Conservation (phyloP, 53 echinoderm and acorn worm species). For the Holothuria scabra region DNA sequence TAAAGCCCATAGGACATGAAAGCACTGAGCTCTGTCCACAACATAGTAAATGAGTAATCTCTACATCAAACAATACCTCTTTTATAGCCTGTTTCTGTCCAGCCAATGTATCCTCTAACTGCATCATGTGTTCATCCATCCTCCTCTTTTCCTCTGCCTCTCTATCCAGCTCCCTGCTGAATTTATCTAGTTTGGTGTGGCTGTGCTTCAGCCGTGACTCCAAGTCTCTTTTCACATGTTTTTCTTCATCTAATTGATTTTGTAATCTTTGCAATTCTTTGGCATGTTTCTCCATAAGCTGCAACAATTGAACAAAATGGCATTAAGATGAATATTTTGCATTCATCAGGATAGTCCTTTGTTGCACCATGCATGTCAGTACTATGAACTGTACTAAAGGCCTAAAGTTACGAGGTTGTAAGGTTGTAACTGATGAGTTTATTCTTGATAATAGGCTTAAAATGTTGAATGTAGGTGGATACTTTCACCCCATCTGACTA, state of each 20-base stretch:
- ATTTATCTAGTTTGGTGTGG: conserved; percentile 70
- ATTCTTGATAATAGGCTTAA: too few relatives aligned
- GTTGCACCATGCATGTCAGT: too few relatives aligned
- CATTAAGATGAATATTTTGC: too few relatives aligned
- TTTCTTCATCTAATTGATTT: conserved; percentile 70
- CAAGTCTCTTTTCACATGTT: conserved; percentile 60
- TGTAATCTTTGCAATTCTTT: conserved; percentile 69
- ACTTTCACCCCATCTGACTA: too few relatives aligned
- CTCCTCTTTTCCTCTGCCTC: conserved; percentile 73
- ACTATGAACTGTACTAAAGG: too few relatives aligned
- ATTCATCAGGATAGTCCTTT: too few relatives aligned
- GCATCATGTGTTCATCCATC: conserved; percentile 73
- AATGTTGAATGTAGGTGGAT: too few relatives aligned
- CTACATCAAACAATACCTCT: conserved; percentile 61
- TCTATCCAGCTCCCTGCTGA: conserved; percentile 72
- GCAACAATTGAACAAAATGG: not conserved
- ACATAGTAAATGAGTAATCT: too few relatives aligned
- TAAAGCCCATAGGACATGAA: too few relatives aligned
- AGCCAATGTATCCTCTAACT: conserved; percentile 60
- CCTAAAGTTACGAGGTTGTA: too few relatives aligned
- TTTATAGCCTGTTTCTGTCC: conserved; percentile 76
- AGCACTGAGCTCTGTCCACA: too few relatives aligned
- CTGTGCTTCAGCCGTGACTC: conserved; percentile 73
- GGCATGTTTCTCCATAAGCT: conserved; percentile 28
- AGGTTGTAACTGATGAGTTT: too few relatives aligned